Evolutionary conservation across 1,140 invertebrate genomes (phyloP).

Genomic region (Bicyclus anynana): DNA sequence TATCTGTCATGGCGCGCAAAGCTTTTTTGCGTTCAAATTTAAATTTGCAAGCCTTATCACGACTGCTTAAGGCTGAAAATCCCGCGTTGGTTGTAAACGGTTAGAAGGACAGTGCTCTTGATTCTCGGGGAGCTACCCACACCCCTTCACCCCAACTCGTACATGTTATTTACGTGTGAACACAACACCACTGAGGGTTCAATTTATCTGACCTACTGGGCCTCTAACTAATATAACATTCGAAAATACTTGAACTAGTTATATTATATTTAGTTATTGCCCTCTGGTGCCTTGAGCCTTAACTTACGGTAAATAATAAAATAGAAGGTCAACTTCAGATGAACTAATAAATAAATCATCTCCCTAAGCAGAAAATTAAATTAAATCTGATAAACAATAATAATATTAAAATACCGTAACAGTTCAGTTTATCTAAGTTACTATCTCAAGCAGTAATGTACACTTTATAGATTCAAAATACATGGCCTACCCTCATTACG

Average conservation of each 20-base stretch:
- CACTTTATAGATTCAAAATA: too few relatives aligned
- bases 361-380: too few relatives aligned
- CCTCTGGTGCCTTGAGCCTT: too few relatives aligned
- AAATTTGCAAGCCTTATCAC: conserved; percentile 11
- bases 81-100: neutral
- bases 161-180: conserved; percentile 77
- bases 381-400: too few relatives aligned
- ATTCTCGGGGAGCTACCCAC: conserved; percentile 34
- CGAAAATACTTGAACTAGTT: conserved; percentile 28
- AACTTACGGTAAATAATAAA: too few relatives aligned
- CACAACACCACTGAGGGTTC: conserved; percentile 69
- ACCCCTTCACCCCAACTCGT: conserved; percentile 55
- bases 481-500: too few relatives aligned
- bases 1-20: conserved; percentile 40
- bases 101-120: conserved; percentile 8
- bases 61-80: conserved; percentile 19
- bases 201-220: conserved; percentile 76
- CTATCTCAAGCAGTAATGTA: too few relatives aligned
- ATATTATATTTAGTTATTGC: neutral
- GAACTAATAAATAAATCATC: too few relatives aligned
- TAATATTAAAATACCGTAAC: too few relatives aligned
- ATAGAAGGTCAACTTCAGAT: too few relatives aligned
- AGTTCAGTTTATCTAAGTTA: too few relatives aligned
- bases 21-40: conserved; percentile 10
- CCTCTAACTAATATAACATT: conserved; percentile 69